Conservation (phyloP, 2,888 invertebrate genomes). For the Melieria omissa region DNA sequence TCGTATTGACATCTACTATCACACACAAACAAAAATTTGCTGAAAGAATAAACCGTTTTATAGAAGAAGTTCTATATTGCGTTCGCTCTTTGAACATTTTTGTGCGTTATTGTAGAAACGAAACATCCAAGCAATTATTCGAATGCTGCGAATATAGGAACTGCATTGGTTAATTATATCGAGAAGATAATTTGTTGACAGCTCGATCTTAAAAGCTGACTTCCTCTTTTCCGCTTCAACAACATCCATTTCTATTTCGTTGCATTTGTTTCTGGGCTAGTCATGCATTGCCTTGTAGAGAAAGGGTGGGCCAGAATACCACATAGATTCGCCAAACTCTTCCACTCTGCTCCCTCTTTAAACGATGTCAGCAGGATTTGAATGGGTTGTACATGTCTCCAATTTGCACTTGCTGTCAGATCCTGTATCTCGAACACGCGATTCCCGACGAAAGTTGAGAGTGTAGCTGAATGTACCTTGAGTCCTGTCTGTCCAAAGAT, state of each 20-base stretch:
- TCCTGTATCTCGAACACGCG: conserved; percentile 39
- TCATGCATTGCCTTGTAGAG: conserved; percentile 21
- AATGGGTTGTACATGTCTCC: no score
- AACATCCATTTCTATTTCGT: conserved; percentile 15
- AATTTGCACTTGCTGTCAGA: no score
- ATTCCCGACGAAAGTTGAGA: conserved; percentile 42
- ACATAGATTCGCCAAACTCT: no score
- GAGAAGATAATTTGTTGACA: conserved; percentile 1
- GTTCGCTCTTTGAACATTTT: no score
- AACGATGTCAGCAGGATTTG: no score
- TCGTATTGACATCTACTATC: no score
- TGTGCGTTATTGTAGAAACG: conserved; percentile 13
- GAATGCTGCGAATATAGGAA: conserved; percentile 15
- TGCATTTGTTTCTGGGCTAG: conserved; percentile 12
- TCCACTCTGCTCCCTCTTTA: no score
- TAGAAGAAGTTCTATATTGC: no score
- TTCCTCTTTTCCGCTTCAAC: conserved; percentile 16
- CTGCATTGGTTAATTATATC: conserved; percentile 14
- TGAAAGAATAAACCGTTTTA: no score
- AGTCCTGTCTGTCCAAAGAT: conserved; percentile 45
- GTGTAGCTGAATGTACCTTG: conserved; percentile 36
- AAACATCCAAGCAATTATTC: conserved; percentile 20
- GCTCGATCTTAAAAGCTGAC: conserved; percentile 14
- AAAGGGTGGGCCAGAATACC: no score
- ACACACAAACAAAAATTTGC: no score